Percentiles rank a stretch among this genome's conserved stretches.
Evolutionary conservation across 2,797 vertebrate genomes (phyloP).

Genomic region (Lithobates pipiens): DNA sequence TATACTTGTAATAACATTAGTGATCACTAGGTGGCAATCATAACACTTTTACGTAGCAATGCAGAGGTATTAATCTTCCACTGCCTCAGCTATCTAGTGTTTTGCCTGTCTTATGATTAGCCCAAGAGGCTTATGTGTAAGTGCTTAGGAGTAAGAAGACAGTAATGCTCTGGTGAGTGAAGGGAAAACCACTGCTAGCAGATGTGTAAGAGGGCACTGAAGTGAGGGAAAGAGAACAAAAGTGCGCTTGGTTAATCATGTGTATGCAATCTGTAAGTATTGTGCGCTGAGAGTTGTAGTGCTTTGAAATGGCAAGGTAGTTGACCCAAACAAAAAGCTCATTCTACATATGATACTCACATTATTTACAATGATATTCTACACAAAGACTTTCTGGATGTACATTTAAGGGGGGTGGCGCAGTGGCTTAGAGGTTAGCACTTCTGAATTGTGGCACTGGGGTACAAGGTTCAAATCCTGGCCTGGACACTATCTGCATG

Average conservation of each 20-base stretch:
- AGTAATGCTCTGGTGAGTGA: slow-evolving; percentile 29
- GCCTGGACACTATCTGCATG: no score
- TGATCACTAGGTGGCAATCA: slow-evolving; percentile 42
- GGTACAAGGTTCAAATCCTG: no score
- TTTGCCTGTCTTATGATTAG: slow-evolving; percentile 39
- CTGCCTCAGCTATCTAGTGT: slow-evolving; percentile 29
- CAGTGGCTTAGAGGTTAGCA: no score
- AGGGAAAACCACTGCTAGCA: slow-evolving; percentile 9
- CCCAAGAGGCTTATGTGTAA: slow-evolving; percentile 47
- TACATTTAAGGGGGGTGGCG: no score
- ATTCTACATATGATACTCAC: no score
- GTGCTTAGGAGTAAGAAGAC: slow-evolving; percentile 44
- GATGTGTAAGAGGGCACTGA: neutral
- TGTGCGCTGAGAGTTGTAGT: no score
- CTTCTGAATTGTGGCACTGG: no score
- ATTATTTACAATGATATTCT: no score
- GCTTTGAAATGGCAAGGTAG: no score
- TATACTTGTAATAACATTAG: neutral
- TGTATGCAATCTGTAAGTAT: no score
- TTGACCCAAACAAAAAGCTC: no score
- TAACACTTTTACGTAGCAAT: neutral
- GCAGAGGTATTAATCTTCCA: slow-evolving; percentile 23
- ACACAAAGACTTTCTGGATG: no score
- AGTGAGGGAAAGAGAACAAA: neutral
- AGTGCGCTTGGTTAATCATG: neutral